Conservation (phyloP, 2,797 vertebrate genomes). For the Urosaurus nigricauda region DNA sequence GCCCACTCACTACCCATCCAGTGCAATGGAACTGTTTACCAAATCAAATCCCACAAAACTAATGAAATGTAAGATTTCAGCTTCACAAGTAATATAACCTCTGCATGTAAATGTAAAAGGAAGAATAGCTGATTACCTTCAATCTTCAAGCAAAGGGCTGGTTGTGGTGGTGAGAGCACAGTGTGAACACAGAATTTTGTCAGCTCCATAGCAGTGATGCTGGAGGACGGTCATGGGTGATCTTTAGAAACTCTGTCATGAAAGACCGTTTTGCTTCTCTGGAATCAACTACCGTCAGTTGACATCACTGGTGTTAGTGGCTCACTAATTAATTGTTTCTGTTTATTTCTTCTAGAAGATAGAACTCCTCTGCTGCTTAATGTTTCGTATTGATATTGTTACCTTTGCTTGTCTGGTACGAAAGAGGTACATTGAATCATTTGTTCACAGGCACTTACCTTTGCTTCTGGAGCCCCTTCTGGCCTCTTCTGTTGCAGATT, state of each 20-base stretch:
- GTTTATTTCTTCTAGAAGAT: neutral
- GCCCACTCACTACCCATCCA: neutral
- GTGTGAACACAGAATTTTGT: neutral
- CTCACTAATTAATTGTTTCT: conserved; percentile 9
- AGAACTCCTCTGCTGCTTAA: neutral
- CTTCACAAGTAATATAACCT: neutral
- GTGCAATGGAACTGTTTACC: conserved; percentile 14
- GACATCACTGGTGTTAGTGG: neutral
- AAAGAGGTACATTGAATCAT: neutral
- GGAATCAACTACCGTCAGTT: conserved; percentile 1
- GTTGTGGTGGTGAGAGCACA: neutral
- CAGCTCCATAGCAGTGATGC: neutral
- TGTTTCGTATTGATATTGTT: neutral
- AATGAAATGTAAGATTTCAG: neutral
- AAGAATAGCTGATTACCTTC: neutral
- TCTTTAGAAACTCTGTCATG: neutral
- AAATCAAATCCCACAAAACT: conserved; percentile 10
- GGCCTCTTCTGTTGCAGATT: neutral
- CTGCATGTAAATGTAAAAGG: conserved; percentile 10
- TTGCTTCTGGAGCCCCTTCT: neutral
- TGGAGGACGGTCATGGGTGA: neutral
- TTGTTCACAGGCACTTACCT: neutral
- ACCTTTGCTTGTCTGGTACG: neutral
- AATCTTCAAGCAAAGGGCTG: neutral
- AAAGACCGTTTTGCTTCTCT: neutral